phyloP scores from a whole-genome alignment of 2,888 invertebrate species.

The Eumacrocentrus americanus region DNA sequence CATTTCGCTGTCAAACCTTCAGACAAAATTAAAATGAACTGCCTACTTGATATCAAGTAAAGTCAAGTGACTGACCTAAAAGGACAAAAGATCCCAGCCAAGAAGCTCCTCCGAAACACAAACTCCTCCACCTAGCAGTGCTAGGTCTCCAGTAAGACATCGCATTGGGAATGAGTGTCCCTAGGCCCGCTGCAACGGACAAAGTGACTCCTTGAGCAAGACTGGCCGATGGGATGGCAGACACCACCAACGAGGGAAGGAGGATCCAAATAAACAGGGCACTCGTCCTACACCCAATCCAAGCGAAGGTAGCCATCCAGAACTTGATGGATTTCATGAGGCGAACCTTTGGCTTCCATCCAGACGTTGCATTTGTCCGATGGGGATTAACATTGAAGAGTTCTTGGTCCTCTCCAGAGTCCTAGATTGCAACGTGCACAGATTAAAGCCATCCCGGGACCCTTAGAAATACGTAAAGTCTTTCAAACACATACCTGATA shows the following conservation, averaged over 20 bases:
- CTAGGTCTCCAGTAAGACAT: constrained; percentile 41
- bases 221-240: neutral
- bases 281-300: constrained; percentile 38
- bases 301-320: constrained; percentile 42
- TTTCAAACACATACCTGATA: constrained; percentile 37
- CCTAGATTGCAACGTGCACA: too few relatives aligned
- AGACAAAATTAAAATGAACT: constrained; percentile 1
- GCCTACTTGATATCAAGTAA: neutral
- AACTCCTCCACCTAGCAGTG: constrained; percentile 40
- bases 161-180: constrained; percentile 40
- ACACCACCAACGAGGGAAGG: constrained; percentile 36
- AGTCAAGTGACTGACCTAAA: constrained; percentile 33
- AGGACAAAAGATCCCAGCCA: constrained; percentile 42
- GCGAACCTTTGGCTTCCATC: constrained; percentile 43
- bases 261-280: constrained; percentile 43
- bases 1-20: constrained; percentile 31
- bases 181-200: constrained; percentile 39
- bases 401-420: constrained; percentile 32
- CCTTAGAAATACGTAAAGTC: neutral
- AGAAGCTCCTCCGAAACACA: constrained; percentile 44
- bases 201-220: constrained; percentile 33
- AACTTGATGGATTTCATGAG: constrained; percentile 39
- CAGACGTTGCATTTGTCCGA: constrained; percentile 22
- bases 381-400: constrained; percentile 27
- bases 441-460: too few relatives aligned